Evolutionary conservation across 2,113 vertebrate genomes (phyloP).

Genomic region (Panthera uncia): DNA sequence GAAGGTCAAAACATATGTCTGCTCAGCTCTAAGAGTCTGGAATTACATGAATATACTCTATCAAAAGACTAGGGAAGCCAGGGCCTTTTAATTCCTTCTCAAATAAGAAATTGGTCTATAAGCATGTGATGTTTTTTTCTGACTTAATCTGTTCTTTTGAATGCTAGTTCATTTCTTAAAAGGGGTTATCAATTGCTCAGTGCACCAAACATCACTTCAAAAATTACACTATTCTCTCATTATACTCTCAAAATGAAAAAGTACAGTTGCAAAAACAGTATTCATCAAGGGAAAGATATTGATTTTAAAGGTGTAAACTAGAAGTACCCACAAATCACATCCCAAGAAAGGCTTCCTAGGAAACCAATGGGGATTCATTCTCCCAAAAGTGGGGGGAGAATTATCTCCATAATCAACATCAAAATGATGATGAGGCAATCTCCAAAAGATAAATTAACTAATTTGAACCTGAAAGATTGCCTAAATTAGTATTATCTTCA

Average conservation of each 20-base stretch:
- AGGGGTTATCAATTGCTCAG: background rate
- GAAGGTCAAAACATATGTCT: background rate
- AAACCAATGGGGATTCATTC: background rate
- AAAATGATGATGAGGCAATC: constrained; percentile 34
- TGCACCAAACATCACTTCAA: background rate
- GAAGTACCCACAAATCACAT: background rate
- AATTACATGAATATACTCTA: background rate
- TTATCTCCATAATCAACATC: background rate
- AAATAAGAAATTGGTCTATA: background rate
- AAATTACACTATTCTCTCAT: background rate
- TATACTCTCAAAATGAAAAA: constrained; percentile 6
- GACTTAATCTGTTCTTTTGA: background rate
- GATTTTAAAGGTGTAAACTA: constrained; percentile 18
- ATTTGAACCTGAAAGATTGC: background rate
- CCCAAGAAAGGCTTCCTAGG: background rate
- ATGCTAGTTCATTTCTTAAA: background rate
- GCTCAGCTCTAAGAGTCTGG: background rate
- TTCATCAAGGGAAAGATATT: background rate
- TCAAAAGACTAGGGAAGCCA: background rate
- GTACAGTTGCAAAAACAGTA: background rate
- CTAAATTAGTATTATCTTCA: background rate
- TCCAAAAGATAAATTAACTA: background rate
- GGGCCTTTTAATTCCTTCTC: background rate
- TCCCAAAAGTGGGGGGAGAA: background rate
- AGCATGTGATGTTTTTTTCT: background rate